Evolutionary conservation across 2,113 vertebrate genomes (phyloP).

Genomic region (Paramisgurnus dabryanus): DNA sequence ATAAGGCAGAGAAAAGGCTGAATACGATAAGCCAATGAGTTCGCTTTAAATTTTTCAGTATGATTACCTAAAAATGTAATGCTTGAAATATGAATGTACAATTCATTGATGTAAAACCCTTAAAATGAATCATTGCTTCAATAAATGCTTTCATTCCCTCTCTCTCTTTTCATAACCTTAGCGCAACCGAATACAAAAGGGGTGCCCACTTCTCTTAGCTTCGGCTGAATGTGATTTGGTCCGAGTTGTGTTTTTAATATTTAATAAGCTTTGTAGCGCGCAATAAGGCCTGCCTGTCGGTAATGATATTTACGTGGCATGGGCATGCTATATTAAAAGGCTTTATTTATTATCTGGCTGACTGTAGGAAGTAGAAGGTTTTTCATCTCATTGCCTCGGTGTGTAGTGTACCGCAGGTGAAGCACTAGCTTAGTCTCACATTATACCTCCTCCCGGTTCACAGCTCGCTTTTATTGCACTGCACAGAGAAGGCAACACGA

Average conservation of each 20-base stretch:
- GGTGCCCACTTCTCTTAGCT: conserved; percentile 20
- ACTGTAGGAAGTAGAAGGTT: conserved; percentile 9
- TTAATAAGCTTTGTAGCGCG: conserved; percentile 47
- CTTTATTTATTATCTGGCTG: conserved; percentile 53
- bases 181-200: conserved; percentile 6
- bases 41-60: too few relatives aligned
- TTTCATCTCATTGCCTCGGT: not conserved
- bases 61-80: too few relatives aligned
- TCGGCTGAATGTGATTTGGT: conserved; percentile 32
- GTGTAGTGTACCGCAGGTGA: conserved; percentile 4
- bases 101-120: not conserved
- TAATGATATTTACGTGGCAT: conserved; percentile 57
- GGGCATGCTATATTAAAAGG: conserved; percentile 51
- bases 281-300: conserved; percentile 47
- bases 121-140: not conserved
- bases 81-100: not conserved
- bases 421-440: conserved; percentile 7
- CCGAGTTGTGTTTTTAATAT: conserved; percentile 47
- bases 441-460: conserved; percentile 24
- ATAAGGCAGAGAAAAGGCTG: not conserved
- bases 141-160: not conserved
- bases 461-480: conserved; percentile 15
- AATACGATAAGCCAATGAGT: not conserved
- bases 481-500: conserved; percentile 6
- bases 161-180: not conserved